phyloP scores from a whole-genome alignment of 1,140 invertebrate species.

The Contarinia nasturtii region DNA sequence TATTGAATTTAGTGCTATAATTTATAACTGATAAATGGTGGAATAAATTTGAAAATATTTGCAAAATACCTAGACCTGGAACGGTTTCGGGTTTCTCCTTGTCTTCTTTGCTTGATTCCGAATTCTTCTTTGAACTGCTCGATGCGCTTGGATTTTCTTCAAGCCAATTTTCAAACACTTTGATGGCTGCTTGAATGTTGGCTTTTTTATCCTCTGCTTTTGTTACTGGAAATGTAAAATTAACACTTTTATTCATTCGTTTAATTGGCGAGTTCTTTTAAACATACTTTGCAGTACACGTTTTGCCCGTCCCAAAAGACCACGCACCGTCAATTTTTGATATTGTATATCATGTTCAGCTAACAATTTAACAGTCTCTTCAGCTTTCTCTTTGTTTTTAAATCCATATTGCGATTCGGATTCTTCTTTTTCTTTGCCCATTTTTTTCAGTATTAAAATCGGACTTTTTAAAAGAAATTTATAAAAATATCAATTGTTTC shows the following conservation, averaged over 20 bases:
- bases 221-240: constrained; percentile 31
- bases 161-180: constrained; percentile 43
- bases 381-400: constrained; percentile 44
- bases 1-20: no score
- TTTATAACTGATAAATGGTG: no score
- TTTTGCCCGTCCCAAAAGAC: constrained; percentile 40
- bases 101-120: constrained; percentile 20
- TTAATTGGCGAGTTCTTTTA: background rate
- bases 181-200: constrained; percentile 44
- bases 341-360: constrained; percentile 41
- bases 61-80: constrained; percentile 26
- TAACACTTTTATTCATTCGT: background rate
- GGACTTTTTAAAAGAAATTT: no score
- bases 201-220: constrained; percentile 46
- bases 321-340: constrained; percentile 38
- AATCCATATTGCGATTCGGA: constrained; percentile 43
- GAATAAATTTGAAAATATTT: no score
- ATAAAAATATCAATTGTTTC: no score
- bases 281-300: constrained; percentile 38
- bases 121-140: constrained; percentile 24
- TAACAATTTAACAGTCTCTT: constrained; percentile 36
- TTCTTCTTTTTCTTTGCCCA: constrained; percentile 12
- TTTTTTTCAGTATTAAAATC: background rate
- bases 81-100: constrained; percentile 29
- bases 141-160: constrained; percentile 28